These are phyloP conservation scores for Drosophila ercepeae DNA, from an alignment of 1,140 invertebrate genomes.

Conservation along the genomic window DNA sequence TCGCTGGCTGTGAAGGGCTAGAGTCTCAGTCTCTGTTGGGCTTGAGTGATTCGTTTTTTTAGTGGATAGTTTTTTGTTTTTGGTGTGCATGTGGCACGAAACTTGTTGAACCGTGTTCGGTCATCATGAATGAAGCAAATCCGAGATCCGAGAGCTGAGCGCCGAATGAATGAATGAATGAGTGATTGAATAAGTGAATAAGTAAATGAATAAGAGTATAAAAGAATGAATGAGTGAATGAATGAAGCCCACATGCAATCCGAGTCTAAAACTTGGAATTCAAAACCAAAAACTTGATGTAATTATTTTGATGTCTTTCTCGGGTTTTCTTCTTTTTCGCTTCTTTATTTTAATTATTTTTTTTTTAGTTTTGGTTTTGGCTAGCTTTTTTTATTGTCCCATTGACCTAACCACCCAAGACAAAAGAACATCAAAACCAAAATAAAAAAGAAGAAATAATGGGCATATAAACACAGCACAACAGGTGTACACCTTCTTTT, in stretches of 20 bases:
- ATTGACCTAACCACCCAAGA: constrained; percentile 75
- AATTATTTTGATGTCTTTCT: constrained; percentile 40
- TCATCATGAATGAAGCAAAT: constrained; percentile 1
- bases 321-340: constrained; percentile 12
- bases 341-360: constrained; percentile 4
- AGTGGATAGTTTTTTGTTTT: background rate
- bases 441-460: constrained; percentile 53
- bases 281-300: constrained; percentile 13
- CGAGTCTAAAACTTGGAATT: background rate
- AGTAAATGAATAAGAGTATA: constrained; percentile 16
- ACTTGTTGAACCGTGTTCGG: constrained; percentile 44
- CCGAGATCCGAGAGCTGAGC: constrained; percentile 1
- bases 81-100: constrained; percentile 52
- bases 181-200: constrained; percentile 16
- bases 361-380: constrained; percentile 32
- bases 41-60: constrained; percentile 32
- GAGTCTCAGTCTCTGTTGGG: constrained; percentile 4
- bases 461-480: constrained; percentile 5
- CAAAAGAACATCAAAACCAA: constrained; percentile 62
- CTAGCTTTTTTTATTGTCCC: constrained; percentile 76
- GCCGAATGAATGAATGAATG: too few species aligned
- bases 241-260: constrained; percentile 52
- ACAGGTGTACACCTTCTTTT: constrained; percentile 15
- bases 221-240: constrained; percentile 35
- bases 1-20: constrained; percentile 8